Percentiles rank a stretch among this genome's conserved stretches.
Conservation (phyloP, 2,113 vertebrate genomes). For the Pongo abelii region DNA sequence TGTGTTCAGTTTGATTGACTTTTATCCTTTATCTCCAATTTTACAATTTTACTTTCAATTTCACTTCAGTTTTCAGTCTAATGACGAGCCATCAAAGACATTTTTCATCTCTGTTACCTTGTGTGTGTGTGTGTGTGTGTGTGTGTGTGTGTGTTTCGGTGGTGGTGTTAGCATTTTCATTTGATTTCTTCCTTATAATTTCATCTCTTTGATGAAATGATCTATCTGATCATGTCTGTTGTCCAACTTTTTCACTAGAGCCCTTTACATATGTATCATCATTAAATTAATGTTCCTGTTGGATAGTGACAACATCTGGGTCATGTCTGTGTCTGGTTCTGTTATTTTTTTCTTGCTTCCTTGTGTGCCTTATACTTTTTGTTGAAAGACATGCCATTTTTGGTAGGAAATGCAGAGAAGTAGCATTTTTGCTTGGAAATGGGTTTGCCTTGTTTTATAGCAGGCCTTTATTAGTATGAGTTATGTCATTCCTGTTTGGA, state of each 20-base stretch:
- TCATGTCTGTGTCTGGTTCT: background rate
- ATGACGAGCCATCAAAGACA: background rate
- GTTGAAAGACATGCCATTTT: background rate
- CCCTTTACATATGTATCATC: background rate
- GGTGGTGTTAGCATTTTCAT: background rate
- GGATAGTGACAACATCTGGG: background rate
- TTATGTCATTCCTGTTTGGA: background rate
- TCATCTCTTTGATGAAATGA: background rate
- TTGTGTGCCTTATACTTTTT: background rate
- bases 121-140: no score
- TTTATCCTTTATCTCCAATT: background rate
- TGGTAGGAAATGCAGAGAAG: background rate
- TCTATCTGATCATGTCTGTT: background rate
- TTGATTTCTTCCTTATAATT: background rate
- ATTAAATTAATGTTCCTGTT: background rate
- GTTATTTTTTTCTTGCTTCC: background rate
- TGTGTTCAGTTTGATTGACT: background rate
- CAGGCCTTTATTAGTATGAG: background rate
- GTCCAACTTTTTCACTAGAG: background rate
- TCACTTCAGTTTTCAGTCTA: background rate
- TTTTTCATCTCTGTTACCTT: background rate
- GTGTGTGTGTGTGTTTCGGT: background rate
- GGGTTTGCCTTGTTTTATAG: background rate
- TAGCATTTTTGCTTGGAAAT: background rate
- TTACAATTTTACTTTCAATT: background rate